Percentiles rank a stretch among this genome's conserved stretches.
These are phyloP conservation scores for Danaus plexippus DNA, from an alignment of 1,140 invertebrate species.

Conservation along the genomic window DNA sequence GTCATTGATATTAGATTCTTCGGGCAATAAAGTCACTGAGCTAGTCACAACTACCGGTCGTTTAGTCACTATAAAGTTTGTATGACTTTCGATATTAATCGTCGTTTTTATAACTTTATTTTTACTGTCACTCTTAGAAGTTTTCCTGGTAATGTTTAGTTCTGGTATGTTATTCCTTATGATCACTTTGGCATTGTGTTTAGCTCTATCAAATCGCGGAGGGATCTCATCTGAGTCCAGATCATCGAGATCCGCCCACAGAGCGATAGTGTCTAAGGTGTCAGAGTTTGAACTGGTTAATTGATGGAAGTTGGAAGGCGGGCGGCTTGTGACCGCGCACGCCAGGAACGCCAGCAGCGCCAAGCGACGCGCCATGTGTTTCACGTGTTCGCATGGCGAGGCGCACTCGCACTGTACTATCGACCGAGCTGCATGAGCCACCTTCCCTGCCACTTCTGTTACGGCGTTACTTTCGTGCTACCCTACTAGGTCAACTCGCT, in stretches of 20 bases:
- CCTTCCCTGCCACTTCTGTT: conserved; percentile 61
- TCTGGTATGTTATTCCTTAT: conserved; percentile 39
- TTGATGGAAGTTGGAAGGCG: conserved; percentile 21
- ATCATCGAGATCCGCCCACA: conserved; percentile 56
- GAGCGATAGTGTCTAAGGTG: conserved; percentile 39
- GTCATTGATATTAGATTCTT: conserved; percentile 28
- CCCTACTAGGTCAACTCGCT: conserved; percentile 49
- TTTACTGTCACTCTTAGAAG: conserved; percentile 43
- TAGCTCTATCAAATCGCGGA: conserved; percentile 23
- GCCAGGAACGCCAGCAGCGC: conserved; percentile 61
- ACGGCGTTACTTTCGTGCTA: conserved; percentile 58
- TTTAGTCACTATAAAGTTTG: conserved; percentile 58
- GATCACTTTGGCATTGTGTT: conserved; percentile 54
- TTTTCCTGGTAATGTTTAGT: conserved; percentile 45
- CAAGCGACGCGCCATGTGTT: conserved; percentile 66
- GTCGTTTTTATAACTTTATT: conserved; percentile 56
- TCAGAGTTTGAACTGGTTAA: conserved; percentile 24
- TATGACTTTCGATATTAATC: conserved; percentile 60
- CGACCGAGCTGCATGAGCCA: conserved; percentile 28
- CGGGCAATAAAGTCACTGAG: conserved; percentile 18
- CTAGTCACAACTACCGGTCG: conserved; percentile 17
- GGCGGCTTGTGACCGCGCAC: conserved; percentile 35
- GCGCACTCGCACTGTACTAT: conserved; percentile 59
- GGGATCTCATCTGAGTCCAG: conserved; percentile 33
- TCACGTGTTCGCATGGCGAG: conserved; percentile 66